These are phyloP conservation scores for Pipa parva DNA, from an alignment of 2,113 vertebrate species.

Conservation along the genomic window DNA sequence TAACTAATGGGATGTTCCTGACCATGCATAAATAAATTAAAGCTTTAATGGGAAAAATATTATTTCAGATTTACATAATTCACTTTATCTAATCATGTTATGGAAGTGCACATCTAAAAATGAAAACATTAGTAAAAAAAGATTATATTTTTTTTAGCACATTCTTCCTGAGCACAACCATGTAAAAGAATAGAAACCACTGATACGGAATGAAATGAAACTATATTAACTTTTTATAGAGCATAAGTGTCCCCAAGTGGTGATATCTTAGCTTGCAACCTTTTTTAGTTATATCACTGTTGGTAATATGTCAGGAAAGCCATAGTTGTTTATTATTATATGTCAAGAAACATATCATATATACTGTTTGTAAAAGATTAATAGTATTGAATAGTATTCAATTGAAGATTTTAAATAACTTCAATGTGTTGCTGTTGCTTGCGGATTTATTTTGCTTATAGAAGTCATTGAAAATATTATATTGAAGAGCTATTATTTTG, in stretches of 20 bases:
- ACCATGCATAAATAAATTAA: slow-evolving; percentile 58
- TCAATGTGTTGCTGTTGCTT: no score
- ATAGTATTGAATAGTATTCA: no score
- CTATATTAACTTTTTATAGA: neutral
- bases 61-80: slow-evolving; percentile 49
- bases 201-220: neutral
- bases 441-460: no score
- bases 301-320: no score
- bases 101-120: slow-evolving; percentile 18
- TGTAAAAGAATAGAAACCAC: no score
- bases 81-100: slow-evolving; percentile 36
- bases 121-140: slow-evolving; percentile 1
- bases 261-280: neutral
- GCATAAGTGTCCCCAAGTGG: slow-evolving; percentile 2
- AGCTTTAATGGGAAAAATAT: slow-evolving; percentile 42
- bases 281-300: neutral
- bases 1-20: slow-evolving; percentile 63
- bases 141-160: neutral
- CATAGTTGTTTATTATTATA: no score
- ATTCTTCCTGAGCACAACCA: no score
- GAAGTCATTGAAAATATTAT: no score
- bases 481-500: no score
- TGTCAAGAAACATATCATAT: no score
- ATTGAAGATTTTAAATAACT: no score
- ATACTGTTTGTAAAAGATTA: no score